Evolutionary conservation across 2,888 invertebrate species (phyloP).

Genomic region (Zele albiditarsus): DNA sequence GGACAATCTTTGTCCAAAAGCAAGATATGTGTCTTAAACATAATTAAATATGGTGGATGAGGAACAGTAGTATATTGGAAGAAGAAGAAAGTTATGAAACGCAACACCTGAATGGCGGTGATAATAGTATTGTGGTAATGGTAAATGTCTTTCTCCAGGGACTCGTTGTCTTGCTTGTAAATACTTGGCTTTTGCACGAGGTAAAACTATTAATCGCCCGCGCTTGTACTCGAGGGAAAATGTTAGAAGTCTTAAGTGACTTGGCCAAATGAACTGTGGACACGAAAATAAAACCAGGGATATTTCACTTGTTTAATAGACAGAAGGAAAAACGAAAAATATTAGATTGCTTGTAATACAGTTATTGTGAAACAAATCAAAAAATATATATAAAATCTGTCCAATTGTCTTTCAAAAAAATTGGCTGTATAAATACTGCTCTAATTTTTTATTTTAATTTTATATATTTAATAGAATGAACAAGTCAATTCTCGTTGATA

Average conservation of each 20-base stretch:
- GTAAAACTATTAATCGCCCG: conserved; percentile 37
- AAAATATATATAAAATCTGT: no score
- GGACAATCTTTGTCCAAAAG: conserved; percentile 36
- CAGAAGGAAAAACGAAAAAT: neutral
- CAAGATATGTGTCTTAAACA: conserved; percentile 3
- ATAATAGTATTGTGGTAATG: conserved; percentile 9
- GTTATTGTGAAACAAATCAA: no score
- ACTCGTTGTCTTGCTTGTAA: conserved; percentile 39
- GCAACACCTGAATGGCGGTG: conserved; percentile 11
- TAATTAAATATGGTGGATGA: conserved; percentile 17
- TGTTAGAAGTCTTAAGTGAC: conserved; percentile 30
- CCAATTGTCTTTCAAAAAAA: no score
- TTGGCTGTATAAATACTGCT: no score
- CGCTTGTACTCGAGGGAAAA: conserved; percentile 18
- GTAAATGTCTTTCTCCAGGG: conserved; percentile 35
- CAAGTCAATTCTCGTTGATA: no score
- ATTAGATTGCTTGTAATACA: no score
- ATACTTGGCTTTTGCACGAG: conserved; percentile 35
- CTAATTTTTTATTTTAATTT: no score
- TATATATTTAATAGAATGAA: no score
- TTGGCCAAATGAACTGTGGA: conserved; percentile 31
- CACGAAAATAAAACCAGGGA: neutral
- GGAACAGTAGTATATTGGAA: conserved; percentile 3
- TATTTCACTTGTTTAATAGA: conserved; percentile 16
- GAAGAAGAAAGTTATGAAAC: conserved; percentile 14